Percentiles rank a stretch among this genome's conserved stretches.
Conservation (phyloP, 2,797 vertebrate genomes). For the Ambastaia sidthimunki region DNA sequence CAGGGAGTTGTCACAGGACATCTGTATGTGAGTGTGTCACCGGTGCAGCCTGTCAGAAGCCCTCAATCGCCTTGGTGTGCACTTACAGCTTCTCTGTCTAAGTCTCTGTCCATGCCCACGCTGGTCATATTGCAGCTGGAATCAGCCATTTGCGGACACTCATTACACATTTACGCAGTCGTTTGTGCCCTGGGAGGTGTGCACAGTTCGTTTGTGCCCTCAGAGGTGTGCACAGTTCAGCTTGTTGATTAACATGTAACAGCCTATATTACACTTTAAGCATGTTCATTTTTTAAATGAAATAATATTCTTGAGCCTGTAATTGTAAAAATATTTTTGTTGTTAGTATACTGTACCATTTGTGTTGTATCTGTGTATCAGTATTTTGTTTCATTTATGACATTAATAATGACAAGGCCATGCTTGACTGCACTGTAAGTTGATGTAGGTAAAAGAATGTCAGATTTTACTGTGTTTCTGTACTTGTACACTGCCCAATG, state of each 20-base stretch:
- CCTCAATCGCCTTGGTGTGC: slow-evolving; percentile 60
- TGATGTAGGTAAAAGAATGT: too few species aligned
- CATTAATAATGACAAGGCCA: too few species aligned
- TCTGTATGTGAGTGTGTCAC: slow-evolving; percentile 66
- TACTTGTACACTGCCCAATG: too few species aligned
- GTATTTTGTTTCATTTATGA: too few species aligned
- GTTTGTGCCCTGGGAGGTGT: neutral
- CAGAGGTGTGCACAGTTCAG: neutral
- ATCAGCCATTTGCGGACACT: slow-evolving; percentile 25
- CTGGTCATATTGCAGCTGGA: slow-evolving; percentile 42
- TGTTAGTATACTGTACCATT: too few species aligned
- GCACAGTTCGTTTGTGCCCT: too few species aligned
- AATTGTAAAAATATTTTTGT: too few species aligned
- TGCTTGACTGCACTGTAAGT: too few species aligned
- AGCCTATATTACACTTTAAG: neutral
- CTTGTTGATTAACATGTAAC: slow-evolving; percentile 17
- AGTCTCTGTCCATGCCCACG: slow-evolving; percentile 1
- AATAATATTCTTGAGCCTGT: too few species aligned
- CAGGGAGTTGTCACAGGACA: slow-evolving; percentile 78
- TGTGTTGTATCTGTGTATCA: too few species aligned
- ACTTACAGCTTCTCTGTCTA: slow-evolving; percentile 49
- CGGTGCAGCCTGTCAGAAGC: slow-evolving; percentile 76
- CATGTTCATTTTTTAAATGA: too few species aligned
- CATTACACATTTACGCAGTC: slow-evolving; percentile 21
- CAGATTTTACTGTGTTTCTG: too few species aligned